phyloP scores from a whole-genome alignment of 2,113 vertebrate species.

The Ascaphus truei region DNA sequence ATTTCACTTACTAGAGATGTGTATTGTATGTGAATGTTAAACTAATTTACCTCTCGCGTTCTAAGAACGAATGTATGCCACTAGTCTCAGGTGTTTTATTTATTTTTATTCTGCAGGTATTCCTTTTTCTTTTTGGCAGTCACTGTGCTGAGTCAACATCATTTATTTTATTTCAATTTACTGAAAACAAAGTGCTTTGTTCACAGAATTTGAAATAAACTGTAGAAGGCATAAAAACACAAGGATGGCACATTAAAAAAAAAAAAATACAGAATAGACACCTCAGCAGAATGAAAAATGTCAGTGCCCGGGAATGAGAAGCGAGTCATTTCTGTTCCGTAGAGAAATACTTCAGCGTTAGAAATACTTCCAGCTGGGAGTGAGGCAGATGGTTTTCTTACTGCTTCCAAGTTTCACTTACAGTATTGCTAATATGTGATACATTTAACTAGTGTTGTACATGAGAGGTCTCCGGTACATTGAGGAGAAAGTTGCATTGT shows the following conservation, averaged over 20 bases:
- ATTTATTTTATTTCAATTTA: constrained; percentile 14
- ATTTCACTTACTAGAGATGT: too few relatives aligned
- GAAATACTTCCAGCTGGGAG: constrained; percentile 8
- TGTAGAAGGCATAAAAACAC: constrained; percentile 46
- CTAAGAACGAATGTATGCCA: too few relatives aligned
- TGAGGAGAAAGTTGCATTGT: neutral
- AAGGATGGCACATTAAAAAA: constrained; percentile 29
- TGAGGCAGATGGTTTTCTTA: constrained; percentile 25
- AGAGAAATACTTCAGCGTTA: neutral
- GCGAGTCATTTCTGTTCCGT: constrained; percentile 38
- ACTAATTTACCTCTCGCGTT: too few relatives aligned
- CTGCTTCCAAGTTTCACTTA: constrained; percentile 3
- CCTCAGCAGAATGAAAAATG: constrained; percentile 50
- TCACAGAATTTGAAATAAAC: constrained; percentile 43
- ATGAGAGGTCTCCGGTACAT: neutral
- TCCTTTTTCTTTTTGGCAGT: neutral
- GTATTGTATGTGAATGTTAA: too few relatives aligned
- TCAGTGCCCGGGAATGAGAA: constrained; percentile 52
- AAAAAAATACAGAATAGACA: constrained; percentile 19
- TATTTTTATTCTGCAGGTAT: neutral
- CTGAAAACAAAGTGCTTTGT: constrained; percentile 41
- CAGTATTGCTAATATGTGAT: constrained; percentile 14
- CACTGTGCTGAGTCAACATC: neutral
- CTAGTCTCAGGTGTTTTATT: too few relatives aligned
- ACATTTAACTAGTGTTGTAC: constrained; percentile 5